A percentile compares a stretch with the other conserved stretches of the same genome.
Evolutionary conservation across 2,888 invertebrate genomes (phyloP).

Genomic region (Agrotis puta): DNA sequence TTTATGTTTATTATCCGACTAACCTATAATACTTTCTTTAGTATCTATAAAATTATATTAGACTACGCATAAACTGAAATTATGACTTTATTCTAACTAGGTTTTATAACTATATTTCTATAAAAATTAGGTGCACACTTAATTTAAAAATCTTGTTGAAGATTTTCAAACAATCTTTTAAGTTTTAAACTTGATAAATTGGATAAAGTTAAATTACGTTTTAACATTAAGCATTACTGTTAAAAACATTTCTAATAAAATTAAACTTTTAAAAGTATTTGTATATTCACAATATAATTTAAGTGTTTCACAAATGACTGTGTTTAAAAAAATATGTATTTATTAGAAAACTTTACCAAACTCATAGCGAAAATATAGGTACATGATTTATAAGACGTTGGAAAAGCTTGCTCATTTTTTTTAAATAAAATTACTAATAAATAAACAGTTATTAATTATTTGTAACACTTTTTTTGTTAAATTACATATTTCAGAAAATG

Average conservation of each 20-base stretch:
- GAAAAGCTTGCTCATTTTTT: not conserved
- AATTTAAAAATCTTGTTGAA: constrained; percentile 21
- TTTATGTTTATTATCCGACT: constrained; percentile 32
- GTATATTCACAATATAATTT: constrained; percentile 7
- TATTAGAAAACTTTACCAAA: constrained; percentile 20
- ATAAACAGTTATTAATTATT: not conserved
- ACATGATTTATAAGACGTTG: not conserved
- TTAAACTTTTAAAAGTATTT: constrained; percentile 26
- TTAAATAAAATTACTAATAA: not conserved
- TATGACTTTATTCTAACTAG: constrained; percentile 2
- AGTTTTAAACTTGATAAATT: constrained; percentile 49
- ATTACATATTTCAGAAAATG: constrained; percentile 4
- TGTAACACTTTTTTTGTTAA: not conserved
- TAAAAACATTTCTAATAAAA: constrained; percentile 39
- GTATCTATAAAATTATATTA: constrained; percentile 12
- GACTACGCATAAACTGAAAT: constrained; percentile 2
- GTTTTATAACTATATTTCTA: constrained; percentile 6
- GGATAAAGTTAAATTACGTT: constrained; percentile 44
- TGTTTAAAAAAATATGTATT: constrained; percentile 20
- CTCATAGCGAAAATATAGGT: not conserved
- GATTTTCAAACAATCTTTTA: constrained; percentile 12
- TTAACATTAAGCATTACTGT: constrained; percentile 6
- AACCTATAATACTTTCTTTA: constrained; percentile 4
- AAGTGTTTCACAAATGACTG: no score
- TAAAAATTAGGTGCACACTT: constrained; percentile 13